Evolutionary conservation across 1,140 invertebrate genomes (phyloP).

Genomic region (Anoplophora glabripennis): DNA sequence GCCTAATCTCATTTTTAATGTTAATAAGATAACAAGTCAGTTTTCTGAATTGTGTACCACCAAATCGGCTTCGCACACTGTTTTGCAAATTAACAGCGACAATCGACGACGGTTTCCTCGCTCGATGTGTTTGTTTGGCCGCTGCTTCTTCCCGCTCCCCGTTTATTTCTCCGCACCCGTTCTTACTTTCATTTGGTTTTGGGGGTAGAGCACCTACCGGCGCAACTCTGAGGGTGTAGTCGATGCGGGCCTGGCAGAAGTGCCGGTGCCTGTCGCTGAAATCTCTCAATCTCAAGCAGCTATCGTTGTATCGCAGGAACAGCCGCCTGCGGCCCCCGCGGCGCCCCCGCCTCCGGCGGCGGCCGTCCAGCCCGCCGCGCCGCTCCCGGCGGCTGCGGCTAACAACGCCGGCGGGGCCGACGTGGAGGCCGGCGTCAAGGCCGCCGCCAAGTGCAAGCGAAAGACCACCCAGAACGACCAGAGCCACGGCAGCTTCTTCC

Average conservation of each 20-base stretch:
- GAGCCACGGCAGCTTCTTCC: constrained; percentile 94
- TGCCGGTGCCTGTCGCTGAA: constrained; percentile 47
- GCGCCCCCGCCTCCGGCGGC: constrained; percentile 32
- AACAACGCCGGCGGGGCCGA: constrained; percentile 47
- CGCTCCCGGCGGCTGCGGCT: constrained; percentile 15
- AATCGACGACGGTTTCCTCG: too few species aligned
- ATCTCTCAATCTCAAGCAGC: constrained; percentile 34
- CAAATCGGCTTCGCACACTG: too few species aligned
- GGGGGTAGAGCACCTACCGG: constrained; percentile 48
- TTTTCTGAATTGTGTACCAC: too few species aligned
- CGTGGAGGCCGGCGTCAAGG: constrained; percentile 64
- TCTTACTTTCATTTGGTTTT: constrained; percentile 33
- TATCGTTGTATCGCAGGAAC: constrained; percentile 42
- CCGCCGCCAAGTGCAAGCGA: constrained; percentile 67
- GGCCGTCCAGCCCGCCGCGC: constrained; percentile 11
- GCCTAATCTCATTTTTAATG: too few species aligned
- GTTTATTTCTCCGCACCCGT: constrained; percentile 13
- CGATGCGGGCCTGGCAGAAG: constrained; percentile 45
- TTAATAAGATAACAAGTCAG: too few species aligned
- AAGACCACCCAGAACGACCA: constrained; percentile 91
- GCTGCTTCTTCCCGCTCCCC: constrained; percentile 18
- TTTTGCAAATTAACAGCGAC: too few species aligned
- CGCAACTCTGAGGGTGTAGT: constrained; percentile 50
- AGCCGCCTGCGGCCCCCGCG: constrained; percentile 27
- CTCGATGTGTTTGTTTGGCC: too few species aligned